phyloP scores from a whole-genome alignment of 2,888 invertebrate species.

The Hipparchia sbordonii region DNA sequence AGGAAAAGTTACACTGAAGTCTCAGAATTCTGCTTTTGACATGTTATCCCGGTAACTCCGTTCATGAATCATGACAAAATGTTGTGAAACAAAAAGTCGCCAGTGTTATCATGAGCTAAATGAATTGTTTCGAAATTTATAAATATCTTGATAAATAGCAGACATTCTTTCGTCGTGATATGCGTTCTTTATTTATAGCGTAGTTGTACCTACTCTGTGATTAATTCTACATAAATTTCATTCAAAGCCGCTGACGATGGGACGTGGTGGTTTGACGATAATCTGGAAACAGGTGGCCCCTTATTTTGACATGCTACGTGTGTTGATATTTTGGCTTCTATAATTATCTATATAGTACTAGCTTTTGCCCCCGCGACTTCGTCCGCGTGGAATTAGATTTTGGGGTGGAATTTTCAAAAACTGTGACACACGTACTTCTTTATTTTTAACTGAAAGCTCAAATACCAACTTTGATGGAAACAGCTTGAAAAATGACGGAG shows the following conservation, averaged over 20 bases:
- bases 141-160: slow-evolving; percentile 23
- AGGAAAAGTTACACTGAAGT: too few relatives aligned
- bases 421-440: too few relatives aligned
- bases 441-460: too few relatives aligned
- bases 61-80: neutral
- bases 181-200: slow-evolving; percentile 13
- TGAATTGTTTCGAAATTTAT: slow-evolving; percentile 15
- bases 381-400: too few relatives aligned
- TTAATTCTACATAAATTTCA: slow-evolving; percentile 7
- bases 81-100: neutral
- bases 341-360: neutral
- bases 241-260: neutral
- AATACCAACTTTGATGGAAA: too few relatives aligned
- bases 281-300: slow-evolving; percentile 4
- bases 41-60: neutral
- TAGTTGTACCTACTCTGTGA: neutral
- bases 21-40: neutral
- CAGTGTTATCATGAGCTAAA: neutral
- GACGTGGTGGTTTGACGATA: neutral
- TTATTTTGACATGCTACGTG: slow-evolving; percentile 1
- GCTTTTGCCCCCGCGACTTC: too few relatives aligned
- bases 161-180: slow-evolving; percentile 17
- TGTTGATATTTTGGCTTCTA: neutral
- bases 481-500: too few relatives aligned
- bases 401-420: too few relatives aligned